These are phyloP conservation scores for Aulostomus chinensis DNA, from an alignment of 2,797 vertebrate species.

Conservation along the genomic window DNA sequence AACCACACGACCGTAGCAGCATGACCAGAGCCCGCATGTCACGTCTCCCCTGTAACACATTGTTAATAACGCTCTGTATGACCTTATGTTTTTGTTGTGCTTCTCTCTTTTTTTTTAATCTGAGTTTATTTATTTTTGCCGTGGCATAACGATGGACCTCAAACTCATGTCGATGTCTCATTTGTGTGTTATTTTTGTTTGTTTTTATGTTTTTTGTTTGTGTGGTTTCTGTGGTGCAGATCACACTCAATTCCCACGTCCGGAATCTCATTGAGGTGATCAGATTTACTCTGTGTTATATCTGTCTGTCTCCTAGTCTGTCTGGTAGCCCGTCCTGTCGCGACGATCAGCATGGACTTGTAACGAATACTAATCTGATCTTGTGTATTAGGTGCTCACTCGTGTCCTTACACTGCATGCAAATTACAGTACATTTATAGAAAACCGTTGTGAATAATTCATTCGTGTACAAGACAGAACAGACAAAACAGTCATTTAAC, in stretches of 20 bases:
- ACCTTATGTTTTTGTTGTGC: slow-evolving; percentile 42
- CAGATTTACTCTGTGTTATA: slow-evolving; percentile 73
- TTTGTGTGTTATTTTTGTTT: slow-evolving; percentile 54
- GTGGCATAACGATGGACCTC: slow-evolving; percentile 67
- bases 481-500: too few species aligned
- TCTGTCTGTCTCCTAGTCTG: slow-evolving; percentile 42
- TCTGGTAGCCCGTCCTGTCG: slow-evolving; percentile 57
- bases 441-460: slow-evolving; percentile 2
- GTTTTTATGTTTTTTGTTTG: slow-evolving; percentile 63
- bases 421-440: background rate
- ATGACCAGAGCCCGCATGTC: slow-evolving; percentile 76
- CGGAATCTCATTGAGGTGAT: slow-evolving; percentile 89
- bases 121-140: slow-evolving; percentile 45
- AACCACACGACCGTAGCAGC: slow-evolving; percentile 68
- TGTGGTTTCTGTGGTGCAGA: slow-evolving; percentile 80
- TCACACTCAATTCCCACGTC: slow-evolving; percentile 88
- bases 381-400: slow-evolving; percentile 17
- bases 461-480: too few species aligned
- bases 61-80: slow-evolving; percentile 50
- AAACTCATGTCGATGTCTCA: slow-evolving; percentile 60
- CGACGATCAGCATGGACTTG: slow-evolving; percentile 21
- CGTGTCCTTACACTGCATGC: slow-evolving; percentile 62
- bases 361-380: slow-evolving; percentile 59
- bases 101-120: slow-evolving; percentile 25
- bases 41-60: slow-evolving; percentile 71